A percentile compares a stretch with the other conserved stretches of the same genome.
Evolutionary conservation across 2,888 invertebrate genomes (phyloP).

Genomic region (Hymenopus coronatus): DNA sequence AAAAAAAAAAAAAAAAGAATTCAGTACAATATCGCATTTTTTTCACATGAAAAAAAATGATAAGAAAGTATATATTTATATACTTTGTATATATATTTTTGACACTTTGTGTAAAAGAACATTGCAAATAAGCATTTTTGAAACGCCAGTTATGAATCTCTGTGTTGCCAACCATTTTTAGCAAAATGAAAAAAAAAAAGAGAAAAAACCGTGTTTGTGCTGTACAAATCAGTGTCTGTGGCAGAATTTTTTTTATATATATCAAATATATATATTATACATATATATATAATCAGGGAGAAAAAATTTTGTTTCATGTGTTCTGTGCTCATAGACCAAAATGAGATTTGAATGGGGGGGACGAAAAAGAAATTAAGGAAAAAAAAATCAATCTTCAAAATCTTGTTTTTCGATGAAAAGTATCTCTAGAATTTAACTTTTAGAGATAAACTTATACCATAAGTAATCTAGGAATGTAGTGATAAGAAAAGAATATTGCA

Average conservation of each 20-base stretch:
- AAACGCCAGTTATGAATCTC: slow-evolving; percentile 24
- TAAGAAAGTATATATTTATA: slow-evolving; percentile 34
- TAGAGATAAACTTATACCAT: slow-evolving; percentile 30
- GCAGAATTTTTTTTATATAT: slow-evolving; percentile 17
- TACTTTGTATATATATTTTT: slow-evolving; percentile 36
- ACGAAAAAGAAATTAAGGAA: slow-evolving; percentile 18
- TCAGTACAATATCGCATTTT: slow-evolving; percentile 33
- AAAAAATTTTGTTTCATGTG: slow-evolving; percentile 27
- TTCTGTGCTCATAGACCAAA: slow-evolving; percentile 31
- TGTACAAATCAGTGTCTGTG: slow-evolving; percentile 30
- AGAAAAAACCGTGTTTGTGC: slow-evolving; percentile 23
- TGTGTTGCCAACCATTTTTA: slow-evolving; percentile 29
- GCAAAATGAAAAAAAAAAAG: not conserved
- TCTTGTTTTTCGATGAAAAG: slow-evolving; percentile 22
- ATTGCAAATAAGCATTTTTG: slow-evolving; percentile 29
- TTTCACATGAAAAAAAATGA: slow-evolving; percentile 30
- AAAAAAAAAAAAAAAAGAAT: not conserved
- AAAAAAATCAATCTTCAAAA: slow-evolving; percentile 27
- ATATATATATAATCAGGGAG: slow-evolving; percentile 24
- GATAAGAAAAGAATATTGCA: slow-evolving; percentile 28
- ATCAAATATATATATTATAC: not conserved
- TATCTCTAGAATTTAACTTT: slow-evolving; percentile 16
- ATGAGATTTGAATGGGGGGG: not conserved
- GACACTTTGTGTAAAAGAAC: slow-evolving; percentile 33
- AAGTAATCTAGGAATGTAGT: slow-evolving; percentile 28